A percentile compares a stretch with the other conserved stretches of the same genome.
Conservation (phyloP, 1,140 invertebrate genomes). For the Steinernema khuongi region DNA sequence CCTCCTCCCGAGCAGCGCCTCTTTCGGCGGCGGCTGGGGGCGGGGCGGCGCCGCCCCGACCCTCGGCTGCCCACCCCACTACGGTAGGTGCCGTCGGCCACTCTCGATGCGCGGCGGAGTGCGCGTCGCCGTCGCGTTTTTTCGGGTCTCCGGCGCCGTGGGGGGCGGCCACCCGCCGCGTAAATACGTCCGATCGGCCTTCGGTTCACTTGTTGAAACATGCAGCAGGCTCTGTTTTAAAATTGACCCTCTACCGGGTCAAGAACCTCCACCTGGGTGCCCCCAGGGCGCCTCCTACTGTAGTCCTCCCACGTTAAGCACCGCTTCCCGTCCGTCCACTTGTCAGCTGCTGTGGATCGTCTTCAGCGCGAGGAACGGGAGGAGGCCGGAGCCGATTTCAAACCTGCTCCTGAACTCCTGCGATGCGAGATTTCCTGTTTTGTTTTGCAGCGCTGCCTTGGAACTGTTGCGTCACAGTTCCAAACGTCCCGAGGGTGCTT, state of each 20-base stretch:
- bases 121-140: conserved; percentile 3
- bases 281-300: no score
- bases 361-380: no score
- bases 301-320: no score
- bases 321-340: no score
- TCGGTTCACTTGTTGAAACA: conserved; percentile 16
- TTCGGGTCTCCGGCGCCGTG: not conserved
- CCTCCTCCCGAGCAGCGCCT: not conserved
- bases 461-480: no score
- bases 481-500: no score
- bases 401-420: no score
- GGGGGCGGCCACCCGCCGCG: conserved; percentile 9
- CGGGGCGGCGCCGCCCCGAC: not conserved
- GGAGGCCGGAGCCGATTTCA: no score
- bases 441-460: no score
- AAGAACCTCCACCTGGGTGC: conserved; percentile 9
- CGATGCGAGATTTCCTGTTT: no score
- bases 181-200: conserved; percentile 7
- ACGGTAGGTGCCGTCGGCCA: not conserved
- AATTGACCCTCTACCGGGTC: conserved; percentile 4
- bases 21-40: not conserved
- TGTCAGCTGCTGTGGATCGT: no score
- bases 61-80: not conserved
- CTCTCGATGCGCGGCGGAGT: not conserved
- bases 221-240: not conserved